Evolutionary conservation across 2,113 vertebrate genomes (phyloP).

Genomic region (Gorsachius goisagi): DNA sequence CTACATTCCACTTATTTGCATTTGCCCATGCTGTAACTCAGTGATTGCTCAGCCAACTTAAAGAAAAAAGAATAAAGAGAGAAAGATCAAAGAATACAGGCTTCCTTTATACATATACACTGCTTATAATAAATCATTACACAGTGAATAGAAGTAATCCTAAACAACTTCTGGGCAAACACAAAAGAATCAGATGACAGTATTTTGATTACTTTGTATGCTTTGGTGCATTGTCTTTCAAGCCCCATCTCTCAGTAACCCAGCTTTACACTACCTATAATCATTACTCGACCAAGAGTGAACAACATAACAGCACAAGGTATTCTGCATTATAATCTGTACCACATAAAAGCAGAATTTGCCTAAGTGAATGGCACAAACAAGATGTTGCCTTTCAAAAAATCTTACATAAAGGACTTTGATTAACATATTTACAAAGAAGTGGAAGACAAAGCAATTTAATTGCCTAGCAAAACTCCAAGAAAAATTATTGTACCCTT

Average conservation of each 20-base stretch:
- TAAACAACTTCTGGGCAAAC: conserved; percentile 42
- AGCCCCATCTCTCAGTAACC: neutral
- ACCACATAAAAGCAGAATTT: conserved; percentile 42
- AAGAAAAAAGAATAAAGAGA: neutral
- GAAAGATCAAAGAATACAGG: conserved; percentile 42
- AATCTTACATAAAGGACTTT: neutral
- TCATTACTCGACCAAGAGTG: neutral
- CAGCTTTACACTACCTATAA: neutral
- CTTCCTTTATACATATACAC: conserved; percentile 1
- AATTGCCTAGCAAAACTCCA: neutral
- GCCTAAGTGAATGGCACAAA: neutral
- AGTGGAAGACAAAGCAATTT: conserved; percentile 12
- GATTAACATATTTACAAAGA: neutral
- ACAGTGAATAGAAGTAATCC: conserved; percentile 45
- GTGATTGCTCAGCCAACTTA: neutral
- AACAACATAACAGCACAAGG: neutral
- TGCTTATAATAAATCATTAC: conserved; percentile 48
- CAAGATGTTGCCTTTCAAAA: conserved; percentile 10
- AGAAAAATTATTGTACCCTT: neutral
- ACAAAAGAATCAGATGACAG: conserved; percentile 63
- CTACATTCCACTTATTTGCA: neutral
- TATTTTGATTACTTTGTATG: neutral
- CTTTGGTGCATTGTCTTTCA: neutral
- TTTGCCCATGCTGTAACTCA: neutral
- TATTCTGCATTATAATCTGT: neutral